phyloP scores from a whole-genome alignment of 2,797 vertebrate species.

The Mormyrops boulengeri region DNA sequence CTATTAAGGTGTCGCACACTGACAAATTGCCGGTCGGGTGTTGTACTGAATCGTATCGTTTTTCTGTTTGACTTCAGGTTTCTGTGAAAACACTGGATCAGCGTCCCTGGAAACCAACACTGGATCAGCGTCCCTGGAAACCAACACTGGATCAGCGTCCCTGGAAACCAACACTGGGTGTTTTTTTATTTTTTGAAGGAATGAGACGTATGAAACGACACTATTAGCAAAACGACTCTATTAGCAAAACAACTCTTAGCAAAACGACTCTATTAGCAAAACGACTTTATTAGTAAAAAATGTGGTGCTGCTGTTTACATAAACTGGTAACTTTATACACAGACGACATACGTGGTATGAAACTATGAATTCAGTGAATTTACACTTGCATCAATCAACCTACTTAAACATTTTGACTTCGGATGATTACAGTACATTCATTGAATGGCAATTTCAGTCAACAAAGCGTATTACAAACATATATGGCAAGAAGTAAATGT shows the following conservation, averaged over 20 bases:
- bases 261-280: background rate
- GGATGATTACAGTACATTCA: background rate
- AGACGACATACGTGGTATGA: background rate
- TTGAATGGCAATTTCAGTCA: background rate
- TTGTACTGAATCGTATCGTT: background rate
- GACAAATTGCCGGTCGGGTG: background rate
- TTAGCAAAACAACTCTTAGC: background rate
- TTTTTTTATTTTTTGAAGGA: background rate
- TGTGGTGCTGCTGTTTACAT: background rate
- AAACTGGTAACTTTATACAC: background rate
- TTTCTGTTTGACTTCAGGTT: background rate
- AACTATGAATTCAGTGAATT: background rate
- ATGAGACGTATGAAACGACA: background rate
- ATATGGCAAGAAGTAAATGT: conserved; percentile 30
- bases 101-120: background rate
- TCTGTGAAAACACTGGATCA: background rate
- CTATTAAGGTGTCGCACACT: background rate
- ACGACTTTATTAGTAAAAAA: background rate
- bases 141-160: background rate
- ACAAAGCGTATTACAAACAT: conserved; percentile 23
- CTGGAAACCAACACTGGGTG: background rate
- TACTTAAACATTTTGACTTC: background rate
- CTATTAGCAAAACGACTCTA: background rate
- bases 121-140: background rate
- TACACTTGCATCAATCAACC: background rate